Evolutionary conservation across 2,113 vertebrate genomes (phyloP).

Genomic region (Saguinus midas): DNA sequence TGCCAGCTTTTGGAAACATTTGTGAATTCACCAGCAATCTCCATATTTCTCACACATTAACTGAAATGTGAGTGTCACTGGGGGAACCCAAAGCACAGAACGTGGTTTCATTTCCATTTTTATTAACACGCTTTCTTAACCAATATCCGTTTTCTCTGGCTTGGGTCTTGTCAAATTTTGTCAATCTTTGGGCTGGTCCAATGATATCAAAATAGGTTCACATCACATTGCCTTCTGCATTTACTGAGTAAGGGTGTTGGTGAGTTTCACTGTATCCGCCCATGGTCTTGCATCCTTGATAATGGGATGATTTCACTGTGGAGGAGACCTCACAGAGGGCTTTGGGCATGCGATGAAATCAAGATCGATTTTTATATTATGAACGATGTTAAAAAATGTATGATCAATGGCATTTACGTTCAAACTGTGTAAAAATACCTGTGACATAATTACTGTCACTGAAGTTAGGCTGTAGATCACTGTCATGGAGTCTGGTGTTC

Average conservation of each 20-base stretch:
- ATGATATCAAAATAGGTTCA: background rate
- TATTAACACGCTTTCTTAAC: background rate
- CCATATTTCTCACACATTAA: accelerated
- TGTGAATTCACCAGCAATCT: accelerated
- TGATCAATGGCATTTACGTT: accelerated
- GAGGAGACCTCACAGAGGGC: accelerated
- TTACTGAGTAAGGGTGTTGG: accelerated
- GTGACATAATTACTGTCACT: accelerated
- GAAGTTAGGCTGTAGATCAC: accelerated
- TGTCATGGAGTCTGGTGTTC: accelerated
- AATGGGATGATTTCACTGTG: background rate
- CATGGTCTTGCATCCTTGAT: no score
- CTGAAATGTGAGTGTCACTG: background rate
- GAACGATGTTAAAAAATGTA: accelerated
- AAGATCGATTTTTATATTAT: background rate
- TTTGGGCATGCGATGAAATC: accelerated
- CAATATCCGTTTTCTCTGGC: background rate
- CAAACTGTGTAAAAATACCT: background rate
- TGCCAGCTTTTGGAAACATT: accelerated
- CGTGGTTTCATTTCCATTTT: background rate
- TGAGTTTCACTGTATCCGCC: background rate
- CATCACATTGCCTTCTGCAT: background rate
- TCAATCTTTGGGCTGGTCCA: background rate
- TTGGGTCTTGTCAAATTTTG: background rate
- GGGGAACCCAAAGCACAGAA: background rate